Percentiles rank a stretch among this genome's conserved stretches.
phyloP scores from a whole-genome alignment of 2,797 vertebrate genomes.

The Coregonus ussuriensis region DNA sequence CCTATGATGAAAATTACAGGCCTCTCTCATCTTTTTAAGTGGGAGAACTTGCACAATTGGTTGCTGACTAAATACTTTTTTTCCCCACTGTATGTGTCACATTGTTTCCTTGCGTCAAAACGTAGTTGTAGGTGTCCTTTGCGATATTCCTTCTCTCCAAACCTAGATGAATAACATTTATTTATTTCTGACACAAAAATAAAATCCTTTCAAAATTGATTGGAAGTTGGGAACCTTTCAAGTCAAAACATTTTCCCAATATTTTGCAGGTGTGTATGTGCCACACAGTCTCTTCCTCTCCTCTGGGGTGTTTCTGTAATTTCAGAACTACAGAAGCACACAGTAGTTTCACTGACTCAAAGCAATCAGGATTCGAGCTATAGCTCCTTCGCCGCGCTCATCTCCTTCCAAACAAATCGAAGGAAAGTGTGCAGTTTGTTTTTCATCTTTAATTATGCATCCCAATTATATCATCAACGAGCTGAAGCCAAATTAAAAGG shows the following conservation, averaged over 20 bases:
- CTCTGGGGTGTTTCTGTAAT: neutral
- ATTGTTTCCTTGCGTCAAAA: too few species aligned
- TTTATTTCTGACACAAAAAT: neutral
- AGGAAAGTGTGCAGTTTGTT: conserved; percentile 64
- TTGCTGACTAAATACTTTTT: too few species aligned
- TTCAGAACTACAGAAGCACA: conserved; percentile 19
- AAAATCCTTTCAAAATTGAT: neutral
- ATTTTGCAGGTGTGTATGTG: conserved; percentile 15
- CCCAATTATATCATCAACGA: conserved; percentile 44
- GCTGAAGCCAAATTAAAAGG: conserved; percentile 56
- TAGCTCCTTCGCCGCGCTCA: conserved; percentile 31
- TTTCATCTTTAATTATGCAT: conserved; percentile 75
- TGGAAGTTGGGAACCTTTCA: conserved; percentile 33
- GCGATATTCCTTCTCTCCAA: neutral
- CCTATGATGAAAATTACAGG: too few species aligned
- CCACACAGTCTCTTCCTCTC: neutral
- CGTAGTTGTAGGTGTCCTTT: neutral
- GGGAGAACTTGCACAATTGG: too few species aligned
- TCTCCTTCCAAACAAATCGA: conserved; percentile 38
- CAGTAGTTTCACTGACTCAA: conserved; percentile 37
- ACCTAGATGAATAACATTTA: too few species aligned
- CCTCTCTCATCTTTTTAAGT: too few species aligned
- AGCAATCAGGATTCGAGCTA: conserved; percentile 61
- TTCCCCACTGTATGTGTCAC: too few species aligned
- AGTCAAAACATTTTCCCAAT: conserved; percentile 44